Base-by-base conservation (phyloP, 2,797 vertebrate species). In the Anolis apletophallus region DNA sequence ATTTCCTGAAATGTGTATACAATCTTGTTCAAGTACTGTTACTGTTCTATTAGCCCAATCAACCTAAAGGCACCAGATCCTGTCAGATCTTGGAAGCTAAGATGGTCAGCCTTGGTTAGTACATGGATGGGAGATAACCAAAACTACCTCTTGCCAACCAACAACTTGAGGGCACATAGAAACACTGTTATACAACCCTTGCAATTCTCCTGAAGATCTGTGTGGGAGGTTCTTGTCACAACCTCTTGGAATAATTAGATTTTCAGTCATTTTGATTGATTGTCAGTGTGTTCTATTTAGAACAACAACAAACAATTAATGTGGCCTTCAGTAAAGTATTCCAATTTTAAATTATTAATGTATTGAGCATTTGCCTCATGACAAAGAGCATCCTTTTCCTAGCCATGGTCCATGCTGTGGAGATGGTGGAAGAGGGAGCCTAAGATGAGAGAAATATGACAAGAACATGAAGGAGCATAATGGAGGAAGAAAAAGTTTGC, bases 391-490 rank as follows among this genome's bases (percentile, higher is more conserved):
- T 64, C 61, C 10, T 64, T 29, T 29, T 29, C 26, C 10, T 10
- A 64, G 26, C 23, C 23, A 64, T 23, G 10, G 26, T 26, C 61
- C 61, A 29, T 73, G 36, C 21, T 64, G 40, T 23, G 23, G 21
- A 23, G 71, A 26, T 46, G 71, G 46, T 11, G 21, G 36, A 72
- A 46, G 10, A 11, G 12, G 3, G 9, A 73, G 23, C 36, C 71
- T 40, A 13, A 73, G 29, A 40, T 26, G 36, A 21, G 34, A 13
- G 36, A 32, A 46, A 23, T 21, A 7, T n/a, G 55, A 16, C 55
- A 68, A 0, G 61, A 75, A 85, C 13, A 69, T 71, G 0, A 0
- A 40, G 11, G 46, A 55, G 32, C 29, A 34, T 83, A 55, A 0
- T 0, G 36, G n/a, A 55, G 3, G 59, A n/a, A 0, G 7, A 19